phyloP scores from a whole-genome alignment of 1,140 invertebrate genomes.

The Conopomorpha cramerella region DNA sequence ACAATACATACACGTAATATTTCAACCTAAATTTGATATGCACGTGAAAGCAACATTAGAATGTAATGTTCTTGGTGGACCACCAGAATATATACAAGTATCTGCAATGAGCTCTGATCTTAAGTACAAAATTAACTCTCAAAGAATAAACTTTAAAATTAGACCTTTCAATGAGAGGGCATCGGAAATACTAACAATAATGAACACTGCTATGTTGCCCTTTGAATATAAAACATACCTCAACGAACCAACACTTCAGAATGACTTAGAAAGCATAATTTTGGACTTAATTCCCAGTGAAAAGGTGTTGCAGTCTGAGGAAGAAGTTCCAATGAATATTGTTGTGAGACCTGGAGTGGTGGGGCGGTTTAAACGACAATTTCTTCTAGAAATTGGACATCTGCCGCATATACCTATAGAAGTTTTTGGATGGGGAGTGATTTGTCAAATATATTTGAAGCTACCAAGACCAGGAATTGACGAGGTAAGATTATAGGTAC shows the following conservation, averaged over 20 bases:
- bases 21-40: conserved; percentile 27
- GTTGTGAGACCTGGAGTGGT: conserved; percentile 34
- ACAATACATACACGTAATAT: conserved; percentile 37
- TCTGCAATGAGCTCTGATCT: conserved; percentile 42
- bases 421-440: conserved; percentile 44
- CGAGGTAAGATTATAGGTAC: no score
- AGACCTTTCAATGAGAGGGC: conserved; percentile 42
- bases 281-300: conserved; percentile 24
- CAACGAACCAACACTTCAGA: conserved; percentile 22
- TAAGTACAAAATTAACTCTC: conserved; percentile 28
- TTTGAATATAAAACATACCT: conserved; percentile 46
- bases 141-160: conserved; percentile 43
- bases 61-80: conserved; percentile 44
- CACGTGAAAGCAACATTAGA: conserved; percentile 31
- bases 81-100: conserved; percentile 27
- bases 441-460: conserved; percentile 40
- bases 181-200: conserved; percentile 25
- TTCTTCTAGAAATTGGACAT: conserved; percentile 39
- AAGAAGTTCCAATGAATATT: conserved; percentile 26
- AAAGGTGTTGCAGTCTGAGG: conserved; percentile 26
- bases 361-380: conserved; percentile 34
- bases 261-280: conserved; percentile 30
- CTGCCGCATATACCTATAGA: conserved; percentile 37
- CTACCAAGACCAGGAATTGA: conserved; percentile 20
- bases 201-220: conserved; percentile 27